Evolutionary conservation across 2,113 vertebrate species (phyloP).

Genomic region (Mungos mungo): DNA sequence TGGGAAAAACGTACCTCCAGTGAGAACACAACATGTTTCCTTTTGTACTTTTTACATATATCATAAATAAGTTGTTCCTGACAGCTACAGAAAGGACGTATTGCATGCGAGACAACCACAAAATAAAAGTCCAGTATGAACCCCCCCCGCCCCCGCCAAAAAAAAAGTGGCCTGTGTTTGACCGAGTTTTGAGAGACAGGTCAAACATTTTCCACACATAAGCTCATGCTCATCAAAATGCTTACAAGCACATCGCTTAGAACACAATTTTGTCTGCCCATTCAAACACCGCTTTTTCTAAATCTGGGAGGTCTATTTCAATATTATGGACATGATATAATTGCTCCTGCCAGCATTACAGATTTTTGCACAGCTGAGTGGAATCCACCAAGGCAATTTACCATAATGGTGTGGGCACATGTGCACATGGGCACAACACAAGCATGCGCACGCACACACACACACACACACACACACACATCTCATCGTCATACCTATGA

Average conservation of each 20-base stretch:
- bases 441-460: background rate
- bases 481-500: background rate
- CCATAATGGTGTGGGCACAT: background rate
- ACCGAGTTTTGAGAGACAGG: background rate
- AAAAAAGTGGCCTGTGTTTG: background rate
- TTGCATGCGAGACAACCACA: background rate
- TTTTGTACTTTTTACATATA: conserved; percentile 22
- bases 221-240: conserved; percentile 39
- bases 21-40: conserved; percentile 24
- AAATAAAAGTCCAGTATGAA: conserved; percentile 28
- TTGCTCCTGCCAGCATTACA: conserved; percentile 44
- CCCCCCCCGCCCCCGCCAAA: too few relatives aligned
- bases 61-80: background rate
- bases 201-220: background rate
- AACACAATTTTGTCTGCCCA: conserved; percentile 10
- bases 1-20: background rate
- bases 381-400: conserved; percentile 56
- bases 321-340: conserved; percentile 51
- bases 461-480: background rate
- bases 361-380: conserved; percentile 51
- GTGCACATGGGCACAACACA: background rate
- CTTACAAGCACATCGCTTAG: conserved; percentile 23
- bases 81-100: background rate
- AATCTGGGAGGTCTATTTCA: conserved; percentile 49
- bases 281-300: conserved; percentile 41